Conservation (phyloP, 1,140 invertebrate species). For the Pygmarrhopalites habei region DNA sequence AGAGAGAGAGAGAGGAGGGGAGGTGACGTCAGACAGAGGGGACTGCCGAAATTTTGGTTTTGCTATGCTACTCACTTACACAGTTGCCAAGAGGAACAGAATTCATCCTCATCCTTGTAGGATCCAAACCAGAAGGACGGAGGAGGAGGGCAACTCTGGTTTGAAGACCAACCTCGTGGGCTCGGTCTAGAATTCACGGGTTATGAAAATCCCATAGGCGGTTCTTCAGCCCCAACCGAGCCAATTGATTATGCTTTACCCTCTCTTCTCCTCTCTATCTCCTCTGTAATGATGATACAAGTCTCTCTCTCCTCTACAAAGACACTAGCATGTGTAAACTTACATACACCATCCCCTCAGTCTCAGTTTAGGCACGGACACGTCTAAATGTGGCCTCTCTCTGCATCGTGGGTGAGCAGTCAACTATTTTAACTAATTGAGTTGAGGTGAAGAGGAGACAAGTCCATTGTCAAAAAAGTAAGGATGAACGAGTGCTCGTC, state of each 20-base stretch:
- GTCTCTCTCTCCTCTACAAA: too few relatives aligned
- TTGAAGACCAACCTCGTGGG: neutral
- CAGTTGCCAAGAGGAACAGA: neutral
- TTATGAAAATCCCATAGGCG: neutral
- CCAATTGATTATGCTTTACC: constrained; percentile 9
- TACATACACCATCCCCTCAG: too few relatives aligned
- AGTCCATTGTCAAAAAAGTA: neutral
- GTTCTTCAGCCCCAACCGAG: neutral
- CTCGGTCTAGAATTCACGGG: neutral
- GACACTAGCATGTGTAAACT: too few relatives aligned
- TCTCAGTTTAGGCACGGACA: too few relatives aligned
- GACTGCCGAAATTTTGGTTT: neutral
- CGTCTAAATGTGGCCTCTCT: too few relatives aligned
- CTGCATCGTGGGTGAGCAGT: too few relatives aligned
- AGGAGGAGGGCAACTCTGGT: neutral
- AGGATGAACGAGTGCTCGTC: too few relatives aligned
- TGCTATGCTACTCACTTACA: neutral
- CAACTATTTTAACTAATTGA: too few relatives aligned
- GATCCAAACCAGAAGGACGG: neutral
- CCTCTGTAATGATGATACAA: too few relatives aligned
- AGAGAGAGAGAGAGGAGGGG: neutral
- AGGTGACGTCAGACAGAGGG: neutral
- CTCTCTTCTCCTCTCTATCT: neutral
- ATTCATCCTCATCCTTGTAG: too few relatives aligned
- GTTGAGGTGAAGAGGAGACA: too few relatives aligned